These are phyloP conservation scores for Platynereis dumerilii DNA, from an alignment of 2,888 invertebrate species.

Conservation along the genomic window DNA sequence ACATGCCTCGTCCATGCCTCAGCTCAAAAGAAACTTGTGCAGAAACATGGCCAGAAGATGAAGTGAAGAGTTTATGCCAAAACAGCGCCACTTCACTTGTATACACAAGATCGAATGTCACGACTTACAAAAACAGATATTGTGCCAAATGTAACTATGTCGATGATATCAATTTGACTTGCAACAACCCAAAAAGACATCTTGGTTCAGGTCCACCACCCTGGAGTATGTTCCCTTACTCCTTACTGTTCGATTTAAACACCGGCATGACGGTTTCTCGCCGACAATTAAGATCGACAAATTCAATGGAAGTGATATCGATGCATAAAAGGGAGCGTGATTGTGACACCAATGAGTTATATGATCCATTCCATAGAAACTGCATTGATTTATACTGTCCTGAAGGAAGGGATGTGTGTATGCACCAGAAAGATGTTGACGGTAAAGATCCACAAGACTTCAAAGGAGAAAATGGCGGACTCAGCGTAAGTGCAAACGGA, in stretches of 20 bases:
- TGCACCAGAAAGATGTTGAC: too few species aligned
- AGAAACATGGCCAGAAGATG: conserved; percentile 9
- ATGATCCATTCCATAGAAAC: conserved; percentile 34
- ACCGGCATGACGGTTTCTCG: conserved; percentile 72
- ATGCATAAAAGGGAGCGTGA: conserved; percentile 7
- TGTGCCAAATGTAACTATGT: conserved; percentile 21
- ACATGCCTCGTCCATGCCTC: too few species aligned
- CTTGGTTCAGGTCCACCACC: too few species aligned
- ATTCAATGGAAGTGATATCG: neutral
- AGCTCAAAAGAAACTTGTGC: too few species aligned
- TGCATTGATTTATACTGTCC: conserved; percentile 33
- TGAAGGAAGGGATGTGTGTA: too few species aligned
- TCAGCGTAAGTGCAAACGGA: too few species aligned
- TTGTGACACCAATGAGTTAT: conserved; percentile 30
- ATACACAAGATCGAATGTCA: too few species aligned
- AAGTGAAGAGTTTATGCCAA: conserved; percentile 11
- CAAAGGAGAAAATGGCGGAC: too few species aligned
- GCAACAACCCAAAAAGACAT: conserved; percentile 10
- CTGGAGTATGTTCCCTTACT: conserved; percentile 51
- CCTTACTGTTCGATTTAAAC: conserved; percentile 76
- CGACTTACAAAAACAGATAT: conserved; percentile 18
- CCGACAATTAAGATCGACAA: neutral
- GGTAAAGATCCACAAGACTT: too few species aligned
- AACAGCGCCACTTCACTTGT: neutral
- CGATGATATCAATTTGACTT: conserved; percentile 9